Percentiles rank a stretch among this genome's conserved stretches.
These are phyloP conservation scores for Galaxias olidus DNA, from an alignment of 2,797 vertebrate species.

Conservation along the genomic window DNA sequence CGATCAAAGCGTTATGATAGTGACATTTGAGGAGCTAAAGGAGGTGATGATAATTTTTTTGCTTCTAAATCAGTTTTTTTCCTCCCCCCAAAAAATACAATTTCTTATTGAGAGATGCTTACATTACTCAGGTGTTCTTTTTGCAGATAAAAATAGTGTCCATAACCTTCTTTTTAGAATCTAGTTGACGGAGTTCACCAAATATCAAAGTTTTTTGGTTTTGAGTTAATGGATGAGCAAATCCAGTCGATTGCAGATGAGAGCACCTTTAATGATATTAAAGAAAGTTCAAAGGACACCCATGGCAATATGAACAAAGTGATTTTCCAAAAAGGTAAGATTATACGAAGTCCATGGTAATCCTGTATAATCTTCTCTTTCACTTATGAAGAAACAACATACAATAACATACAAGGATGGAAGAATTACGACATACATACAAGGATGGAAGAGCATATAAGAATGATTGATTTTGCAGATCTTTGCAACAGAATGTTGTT, in stretches of 20 bases:
- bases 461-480: neutral
- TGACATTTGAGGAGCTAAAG: constrained; percentile 81
- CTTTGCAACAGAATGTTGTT: neutral
- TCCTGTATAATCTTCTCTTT: no score
- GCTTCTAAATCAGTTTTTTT: neutral
- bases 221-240: constrained; percentile 60
- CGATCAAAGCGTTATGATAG: constrained; percentile 69
- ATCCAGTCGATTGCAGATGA: constrained; percentile 52
- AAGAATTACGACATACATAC: no score
- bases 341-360: neutral
- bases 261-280: constrained; percentile 52
- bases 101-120: neutral
- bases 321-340: constrained; percentile 62
- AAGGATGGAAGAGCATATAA: neutral
- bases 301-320: constrained; percentile 48
- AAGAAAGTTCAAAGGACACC: constrained; percentile 43
- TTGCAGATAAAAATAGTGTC: neutral
- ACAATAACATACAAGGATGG: neutral
- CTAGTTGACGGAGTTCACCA: constrained; percentile 48
- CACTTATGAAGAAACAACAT: no score
- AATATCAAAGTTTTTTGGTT: constrained; percentile 57
- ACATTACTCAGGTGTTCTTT: neutral
- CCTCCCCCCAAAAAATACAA: neutral
- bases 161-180: constrained; percentile 45
- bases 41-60: constrained; percentile 65